Base-by-base conservation (phyloP, 2,113 vertebrate species). In the Dasypus novemcinctus region DNA sequence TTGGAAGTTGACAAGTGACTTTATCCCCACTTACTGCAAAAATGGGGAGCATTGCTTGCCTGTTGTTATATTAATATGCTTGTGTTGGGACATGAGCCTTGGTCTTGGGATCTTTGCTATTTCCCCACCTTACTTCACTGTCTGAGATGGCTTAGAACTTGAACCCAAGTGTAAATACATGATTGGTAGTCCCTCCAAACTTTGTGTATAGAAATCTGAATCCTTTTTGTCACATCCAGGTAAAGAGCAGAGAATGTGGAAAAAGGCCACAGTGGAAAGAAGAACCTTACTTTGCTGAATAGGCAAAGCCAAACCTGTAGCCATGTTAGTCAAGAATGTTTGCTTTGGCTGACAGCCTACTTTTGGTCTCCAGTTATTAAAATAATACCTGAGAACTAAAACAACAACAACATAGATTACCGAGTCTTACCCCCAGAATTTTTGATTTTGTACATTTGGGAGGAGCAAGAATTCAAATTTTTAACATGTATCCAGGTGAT, bases 91-190 rank as follows among this genome's bases (percentile, higher is more conserved):
- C 33, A 1, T 5, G 68, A 80, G 33, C 49, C 59, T 43, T 21
- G 33, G 66, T 36, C 74, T 71, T 54, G 18, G 75, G 61, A 81
- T 59, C 79, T 85, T 29, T 71, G 68, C 57, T 75, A 33, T 27
- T 12, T 20, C 80, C 72, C 33, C 0, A n/a, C 69, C 66, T n/a
- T 23, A 72, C 80, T 81, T 4, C 20, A 20, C 63, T 72, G 46
- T 49, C 82, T 76, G 7, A 52, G 88, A 27, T 63, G 63, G 74
- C 81, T 78, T 59, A 71, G 69, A 93, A 57, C 63, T 63, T 66
- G 68, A 82, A 72, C 54, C 76, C 29, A 33, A 20, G 38, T 76
- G 49, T 92, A 71, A 95, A 93, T 85, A 90, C 95, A 95, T 54
- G 71, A 91, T 69, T 33, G 54, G 80, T 27, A 33, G 80, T 88